Base-by-base conservation (phyloP, 2,888 invertebrate species). In the Onchidella celtica region DNA sequence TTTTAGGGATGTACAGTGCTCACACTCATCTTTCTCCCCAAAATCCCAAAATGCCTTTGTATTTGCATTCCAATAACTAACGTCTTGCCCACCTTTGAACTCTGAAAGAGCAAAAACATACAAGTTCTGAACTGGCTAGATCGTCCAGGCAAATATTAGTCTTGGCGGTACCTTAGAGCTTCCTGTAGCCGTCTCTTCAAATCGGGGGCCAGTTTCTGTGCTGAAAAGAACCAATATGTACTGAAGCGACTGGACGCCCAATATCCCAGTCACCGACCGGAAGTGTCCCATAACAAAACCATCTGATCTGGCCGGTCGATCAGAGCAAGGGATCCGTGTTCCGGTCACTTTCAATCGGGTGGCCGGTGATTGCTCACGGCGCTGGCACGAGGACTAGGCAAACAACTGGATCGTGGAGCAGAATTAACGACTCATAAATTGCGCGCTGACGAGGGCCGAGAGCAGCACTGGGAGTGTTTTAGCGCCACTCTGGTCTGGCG, bases 301-400 rank as follows among this genome's bases (percentile, higher is more conserved):
- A 55, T 77, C 77, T 77, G 77, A 77, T 77, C 66, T 29, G 47
- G n/a, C 27, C 68, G 66, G 36, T 57, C 77, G 77, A 65, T 77
- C n/a, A 27, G 34, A 34, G 66, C 68, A 40, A 21, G 24, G 3
- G 68, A 65, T 21, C n/a, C 66, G 68, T 57, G 76, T 68, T 66
- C 77, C 77, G 77, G 77, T 77, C 77, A 77, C 77, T 77, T 77
- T 77, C 77, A 68, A 77, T 47, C 68, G 77, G 63, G 36, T 36
- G 77, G 63, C 36, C 77, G 68, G 47, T 77, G 77, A 77, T 77
- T 77, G 68, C 77, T 77, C 68, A 24, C 57, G 57, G 34, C 68
- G 32, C 57, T 36, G 24, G 32, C 68, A 24, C 34, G 55, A 68
- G 55, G 36, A 27, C 66, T 77, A 68, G 68, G 68, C 77, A 77